Conservation (phyloP, 2,888 invertebrate genomes). For the Empis livida region DNA sequence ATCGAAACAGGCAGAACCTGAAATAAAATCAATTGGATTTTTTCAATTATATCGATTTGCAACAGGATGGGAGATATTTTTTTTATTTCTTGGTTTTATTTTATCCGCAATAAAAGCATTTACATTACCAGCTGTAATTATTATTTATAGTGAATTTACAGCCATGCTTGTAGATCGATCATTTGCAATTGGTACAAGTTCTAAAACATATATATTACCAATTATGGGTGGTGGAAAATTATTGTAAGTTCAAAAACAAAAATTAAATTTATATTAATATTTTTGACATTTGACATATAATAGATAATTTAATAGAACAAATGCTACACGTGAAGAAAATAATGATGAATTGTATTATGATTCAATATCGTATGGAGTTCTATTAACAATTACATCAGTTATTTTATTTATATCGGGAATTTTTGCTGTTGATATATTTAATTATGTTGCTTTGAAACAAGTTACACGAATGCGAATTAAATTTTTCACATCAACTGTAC, state of each 20-base stretch:
- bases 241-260: conserved; percentile 36
- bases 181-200: conserved; percentile 43
- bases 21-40: conserved; percentile 20
- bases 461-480: conserved; percentile 42
- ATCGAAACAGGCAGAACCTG: not conserved
- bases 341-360: conserved; percentile 46
- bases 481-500: conserved; percentile 48
- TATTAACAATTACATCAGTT: conserved; percentile 41
- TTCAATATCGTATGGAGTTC: conserved; percentile 47
- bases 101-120: conserved; percentile 48
- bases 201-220: conserved; percentile 42
- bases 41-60: conserved; percentile 41
- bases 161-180: conserved; percentile 55
- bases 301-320: conserved; percentile 25
- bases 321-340: conserved; percentile 42
- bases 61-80: conserved; percentile 42
- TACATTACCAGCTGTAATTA: conserved; percentile 52
- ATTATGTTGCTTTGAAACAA: conserved; percentile 48
- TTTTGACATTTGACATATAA: too few relatives aligned
- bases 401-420: conserved; percentile 47
- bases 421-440: conserved; percentile 50
- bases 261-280: not conserved
- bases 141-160: conserved; percentile 61
- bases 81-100: conserved; percentile 43
- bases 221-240: conserved; percentile 51